Evolutionary conservation across 2,888 invertebrate genomes (phyloP), one percentile per base, ranked within the genome.

Genomic region (Alentia gelatinosa): DNA sequence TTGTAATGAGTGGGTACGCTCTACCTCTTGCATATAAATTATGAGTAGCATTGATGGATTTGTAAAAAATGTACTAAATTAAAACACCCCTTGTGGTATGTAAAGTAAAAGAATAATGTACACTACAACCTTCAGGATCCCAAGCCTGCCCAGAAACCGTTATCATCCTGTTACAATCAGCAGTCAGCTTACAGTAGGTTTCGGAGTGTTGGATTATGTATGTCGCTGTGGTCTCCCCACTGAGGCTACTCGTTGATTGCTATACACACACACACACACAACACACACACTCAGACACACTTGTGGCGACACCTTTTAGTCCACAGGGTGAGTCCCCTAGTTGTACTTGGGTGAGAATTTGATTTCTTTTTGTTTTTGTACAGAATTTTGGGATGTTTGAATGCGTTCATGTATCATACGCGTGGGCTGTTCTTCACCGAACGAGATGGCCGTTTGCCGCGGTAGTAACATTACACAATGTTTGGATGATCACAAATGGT

Each of bases 361-460:
- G 86, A 86, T 47, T 83, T 30, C 39, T 74, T 79, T 84, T 42
- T 47, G 15, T 50, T 42, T 79, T n/a, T 86, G 86, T 86, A 79
- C 50, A 86, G 42, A 86, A 26, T 39, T 40, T 86, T 86, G 50
- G 50, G 86, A 50, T 86, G 86, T 86, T 86, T 86, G 79, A 39
- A 79, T 79, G 86, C 86, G 86, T 86, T 86, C 47, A n/a, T 86
- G 86, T 86, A 86, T 86, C 50, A 47, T 42, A 26, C 30, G 83
- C n/a, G 47, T 47, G 86, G 19, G 86, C 47, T 50, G 33, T 86
- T 15, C 12, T 79, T 79, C 79, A 37, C 39, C 19, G 5, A 79
- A 79, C 7, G 39, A n/a, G 19, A 79, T 37, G 79, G 79, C 79
- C 19, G 35, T 39, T 79, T 1, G 37, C 9, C 35, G 39, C 26